Evolutionary conservation across 2,797 vertebrate genomes (phyloP).

Genomic region (Acanthiza pusilla): DNA sequence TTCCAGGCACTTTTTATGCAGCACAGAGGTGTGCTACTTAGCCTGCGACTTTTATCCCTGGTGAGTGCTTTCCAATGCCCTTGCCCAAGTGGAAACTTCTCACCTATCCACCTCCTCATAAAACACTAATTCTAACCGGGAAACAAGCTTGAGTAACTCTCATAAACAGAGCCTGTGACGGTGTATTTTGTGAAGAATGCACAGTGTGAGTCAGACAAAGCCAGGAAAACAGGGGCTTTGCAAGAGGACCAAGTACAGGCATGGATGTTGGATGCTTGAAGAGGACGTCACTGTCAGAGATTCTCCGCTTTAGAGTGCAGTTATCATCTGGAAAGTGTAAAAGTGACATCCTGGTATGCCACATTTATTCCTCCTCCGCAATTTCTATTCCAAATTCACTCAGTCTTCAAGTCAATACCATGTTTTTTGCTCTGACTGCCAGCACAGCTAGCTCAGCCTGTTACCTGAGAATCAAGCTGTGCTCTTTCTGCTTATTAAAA

Average conservation of each 20-base stretch:
- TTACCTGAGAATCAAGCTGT: slow-evolving; percentile 62
- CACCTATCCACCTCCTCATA: not conserved
- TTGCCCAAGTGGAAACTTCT: not conserved
- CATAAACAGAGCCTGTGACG: not conserved
- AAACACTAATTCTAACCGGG: not conserved
- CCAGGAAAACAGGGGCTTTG: not conserved
- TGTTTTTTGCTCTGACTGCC: slow-evolving; percentile 45
- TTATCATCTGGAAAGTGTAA: slow-evolving; percentile 55
- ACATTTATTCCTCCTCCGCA: slow-evolving; percentile 55
- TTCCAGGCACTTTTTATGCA: not conserved
- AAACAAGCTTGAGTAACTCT: slow-evolving; percentile 8
- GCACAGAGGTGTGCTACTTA: not conserved
- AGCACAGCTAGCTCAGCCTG: slow-evolving; percentile 57
- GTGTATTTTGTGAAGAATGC: not conserved
- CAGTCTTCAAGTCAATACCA: slow-evolving; percentile 51
- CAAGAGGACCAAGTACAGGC: not conserved
- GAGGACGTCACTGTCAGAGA: slow-evolving; percentile 41
- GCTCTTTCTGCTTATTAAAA: slow-evolving; percentile 66
- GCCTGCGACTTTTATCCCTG: not conserved
- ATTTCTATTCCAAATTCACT: slow-evolving; percentile 60
- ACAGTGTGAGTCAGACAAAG: slow-evolving; percentile 3
- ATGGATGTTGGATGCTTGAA: slow-evolving; percentile 10
- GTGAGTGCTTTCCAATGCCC: not conserved
- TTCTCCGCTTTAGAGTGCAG: slow-evolving; percentile 37
- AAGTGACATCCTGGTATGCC: slow-evolving; percentile 51